phyloP scores from a whole-genome alignment of 1,140 invertebrate genomes.

The Berghia stephanieae region DNA sequence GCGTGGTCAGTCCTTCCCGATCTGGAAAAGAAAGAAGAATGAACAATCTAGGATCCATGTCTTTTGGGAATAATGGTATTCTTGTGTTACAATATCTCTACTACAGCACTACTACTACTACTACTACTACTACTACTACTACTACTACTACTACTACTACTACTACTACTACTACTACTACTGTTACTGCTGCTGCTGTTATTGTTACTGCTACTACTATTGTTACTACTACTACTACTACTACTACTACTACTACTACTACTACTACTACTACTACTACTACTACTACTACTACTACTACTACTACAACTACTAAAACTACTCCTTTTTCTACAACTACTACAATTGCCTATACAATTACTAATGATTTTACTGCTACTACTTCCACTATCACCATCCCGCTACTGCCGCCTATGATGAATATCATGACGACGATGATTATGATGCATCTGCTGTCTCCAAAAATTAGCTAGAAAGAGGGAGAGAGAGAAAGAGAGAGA shows the following conservation, averaged over 20 bases:
- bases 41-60: background rate
- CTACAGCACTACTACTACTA: too few relatives aligned
- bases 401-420: background rate
- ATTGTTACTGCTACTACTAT: background rate
- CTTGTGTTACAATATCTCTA: background rate
- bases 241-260: too few relatives aligned
- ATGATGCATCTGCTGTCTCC: background rate
- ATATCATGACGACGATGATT: background rate
- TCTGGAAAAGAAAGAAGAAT: constrained; percentile 76
- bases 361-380: too few relatives aligned
- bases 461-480: too few relatives aligned
- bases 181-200: background rate
- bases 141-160: background rate
- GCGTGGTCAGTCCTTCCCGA: constrained; percentile 86
- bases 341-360: background rate
- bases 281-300: too few relatives aligned
- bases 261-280: too few relatives aligned
- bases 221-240: background rate
- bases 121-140: background rate
- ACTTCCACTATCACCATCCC: too few relatives aligned
- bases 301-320: too few relatives aligned
- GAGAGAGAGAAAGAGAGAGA: too few relatives aligned
- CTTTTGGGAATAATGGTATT: background rate
- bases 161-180: background rate
- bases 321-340: background rate